phyloP scores from a whole-genome alignment of 2,113 vertebrate species.

The Pituophis catenifer region DNA sequence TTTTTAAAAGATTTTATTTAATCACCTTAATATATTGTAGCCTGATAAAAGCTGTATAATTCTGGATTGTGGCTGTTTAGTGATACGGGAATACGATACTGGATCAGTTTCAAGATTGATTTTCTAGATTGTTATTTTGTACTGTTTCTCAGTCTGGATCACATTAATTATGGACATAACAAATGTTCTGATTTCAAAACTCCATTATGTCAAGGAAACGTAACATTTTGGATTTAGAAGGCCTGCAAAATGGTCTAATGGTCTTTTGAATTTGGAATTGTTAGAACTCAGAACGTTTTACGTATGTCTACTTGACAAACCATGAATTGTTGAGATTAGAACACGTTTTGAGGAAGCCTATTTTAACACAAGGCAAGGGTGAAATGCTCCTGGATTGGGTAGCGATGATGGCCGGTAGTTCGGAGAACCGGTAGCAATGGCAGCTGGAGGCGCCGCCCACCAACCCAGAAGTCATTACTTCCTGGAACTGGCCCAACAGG shows the following conservation, averaged over 20 bases:
- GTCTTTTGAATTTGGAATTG: background rate
- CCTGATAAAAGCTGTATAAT: constrained; percentile 6
- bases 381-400: too few relatives aligned
- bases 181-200: background rate
- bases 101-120: background rate
- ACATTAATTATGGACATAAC: background rate
- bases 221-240: background rate
- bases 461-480: too few relatives aligned
- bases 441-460: too few relatives aligned
- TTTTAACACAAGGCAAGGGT: background rate
- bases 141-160: background rate
- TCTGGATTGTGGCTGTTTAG: background rate
- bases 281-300: background rate
- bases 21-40: background rate
- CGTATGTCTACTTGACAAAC: background rate
- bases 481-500: too few relatives aligned
- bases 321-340: background rate
- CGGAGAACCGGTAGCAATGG: too few relatives aligned
- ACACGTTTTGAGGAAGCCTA: background rate
- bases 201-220: background rate
- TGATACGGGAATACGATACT: background rate
- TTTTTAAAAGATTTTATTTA: background rate
- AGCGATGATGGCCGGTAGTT: too few relatives aligned
- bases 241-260: background rate
- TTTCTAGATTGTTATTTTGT: background rate